Conservation (phyloP, 2,888 invertebrate genomes). For the Ochlodes sylvanus region DNA sequence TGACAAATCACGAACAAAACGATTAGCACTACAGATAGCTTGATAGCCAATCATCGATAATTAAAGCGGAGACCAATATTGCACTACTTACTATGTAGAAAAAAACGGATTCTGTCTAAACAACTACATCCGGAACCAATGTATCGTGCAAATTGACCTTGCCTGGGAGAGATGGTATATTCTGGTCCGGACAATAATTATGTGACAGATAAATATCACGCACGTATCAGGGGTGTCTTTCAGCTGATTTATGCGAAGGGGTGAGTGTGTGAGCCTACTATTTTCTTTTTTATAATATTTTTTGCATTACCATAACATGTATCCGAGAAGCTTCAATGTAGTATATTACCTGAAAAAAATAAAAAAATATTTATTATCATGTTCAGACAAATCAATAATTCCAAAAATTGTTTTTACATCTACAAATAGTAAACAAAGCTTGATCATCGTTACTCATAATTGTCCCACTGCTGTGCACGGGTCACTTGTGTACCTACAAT, state of each 20-base stretch:
- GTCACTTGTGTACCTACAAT: too few relatives aligned
- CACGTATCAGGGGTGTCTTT: too few relatives aligned
- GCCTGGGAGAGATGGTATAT: too few relatives aligned
- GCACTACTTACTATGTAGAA: background rate
- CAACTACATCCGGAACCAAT: constrained; percentile 24
- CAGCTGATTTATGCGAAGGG: too few relatives aligned
- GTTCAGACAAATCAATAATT: background rate
- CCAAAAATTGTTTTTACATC: too few relatives aligned
- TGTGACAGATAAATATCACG: too few relatives aligned
- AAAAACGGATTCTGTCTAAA: constrained; percentile 14
- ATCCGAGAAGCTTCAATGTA: background rate
- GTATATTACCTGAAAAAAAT: constrained; percentile 18
- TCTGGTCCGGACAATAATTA: too few relatives aligned
- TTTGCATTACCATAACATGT: background rate
- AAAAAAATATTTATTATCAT: background rate
- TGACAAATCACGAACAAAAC: constrained; percentile 28
- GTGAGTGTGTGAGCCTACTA: too few relatives aligned
- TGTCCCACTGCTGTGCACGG: too few relatives aligned
- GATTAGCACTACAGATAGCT: constrained; percentile 18
- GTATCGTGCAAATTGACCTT: constrained; percentile 8
- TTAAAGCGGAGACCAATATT: constrained; percentile 17
- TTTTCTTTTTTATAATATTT: too few relatives aligned
- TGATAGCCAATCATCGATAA: constrained; percentile 27
- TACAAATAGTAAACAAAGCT: too few relatives aligned
- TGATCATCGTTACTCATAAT: too few relatives aligned